Percentiles rank a stretch among this genome's conserved stretches.
Evolutionary conservation across 2,113 vertebrate species (phyloP).

Genomic region (Aythya baeri): DNA sequence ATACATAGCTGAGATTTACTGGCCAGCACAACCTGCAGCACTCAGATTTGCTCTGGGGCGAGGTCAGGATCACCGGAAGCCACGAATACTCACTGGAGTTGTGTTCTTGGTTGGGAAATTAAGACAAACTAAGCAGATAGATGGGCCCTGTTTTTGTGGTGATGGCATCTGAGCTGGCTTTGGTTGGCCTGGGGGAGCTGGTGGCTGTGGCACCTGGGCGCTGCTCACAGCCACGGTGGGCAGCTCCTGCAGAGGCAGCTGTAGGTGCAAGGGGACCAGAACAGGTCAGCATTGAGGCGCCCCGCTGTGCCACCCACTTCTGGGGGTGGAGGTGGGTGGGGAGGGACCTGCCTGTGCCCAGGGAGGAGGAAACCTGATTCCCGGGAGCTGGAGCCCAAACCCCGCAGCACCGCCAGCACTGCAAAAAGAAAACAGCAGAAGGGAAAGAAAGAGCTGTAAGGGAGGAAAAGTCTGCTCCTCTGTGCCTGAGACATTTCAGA

Average conservation of each 20-base stretch:
- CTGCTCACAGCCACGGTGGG: accelerated
- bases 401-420: accelerated
- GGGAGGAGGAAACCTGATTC: neutral
- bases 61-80: neutral
- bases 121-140: neutral
- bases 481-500: neutral
- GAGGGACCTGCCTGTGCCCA: neutral
- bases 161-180: neutral
- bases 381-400: neutral
- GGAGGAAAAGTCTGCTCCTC: neutral
- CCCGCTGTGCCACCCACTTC: neutral
- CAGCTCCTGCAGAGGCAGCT: neutral
- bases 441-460: neutral
- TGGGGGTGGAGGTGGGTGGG: neutral
- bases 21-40: neutral
- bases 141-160: neutral
- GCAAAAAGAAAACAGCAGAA: neutral
- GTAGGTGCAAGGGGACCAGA: neutral
- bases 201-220: neutral
- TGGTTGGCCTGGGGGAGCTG: too few relatives aligned
- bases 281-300: neutral
- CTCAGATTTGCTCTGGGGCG: neutral
- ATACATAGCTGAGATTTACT: neutral
- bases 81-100: neutral
- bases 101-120: neutral